A percentile compares a stretch with the other conserved stretches of the same genome.
These are phyloP conservation scores for Antigone vipio DNA, from an alignment of 2,113 vertebrate species.

Conservation along the genomic window DNA sequence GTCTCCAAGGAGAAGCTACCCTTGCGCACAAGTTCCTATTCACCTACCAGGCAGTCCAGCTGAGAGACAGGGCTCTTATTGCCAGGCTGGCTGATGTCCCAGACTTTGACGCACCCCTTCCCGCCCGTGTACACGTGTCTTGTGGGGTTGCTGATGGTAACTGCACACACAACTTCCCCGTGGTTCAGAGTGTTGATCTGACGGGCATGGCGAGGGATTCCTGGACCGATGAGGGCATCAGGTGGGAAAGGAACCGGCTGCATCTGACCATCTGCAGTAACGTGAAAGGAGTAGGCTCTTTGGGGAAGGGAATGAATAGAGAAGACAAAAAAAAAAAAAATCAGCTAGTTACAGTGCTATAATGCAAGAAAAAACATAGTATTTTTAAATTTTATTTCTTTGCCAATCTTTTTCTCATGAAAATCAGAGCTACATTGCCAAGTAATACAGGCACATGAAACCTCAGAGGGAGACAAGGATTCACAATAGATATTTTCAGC, in stretches of 20 bases:
- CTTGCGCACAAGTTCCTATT: background rate
- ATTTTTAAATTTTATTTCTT: background rate
- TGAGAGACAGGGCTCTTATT: slow-evolving; percentile 84
- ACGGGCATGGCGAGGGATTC: slow-evolving; percentile 82
- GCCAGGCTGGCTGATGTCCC: slow-evolving; percentile 82
- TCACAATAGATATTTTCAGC: background rate
- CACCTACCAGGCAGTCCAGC: slow-evolving; percentile 81
- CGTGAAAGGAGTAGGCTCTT: slow-evolving; percentile 85
- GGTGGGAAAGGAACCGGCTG: slow-evolving; percentile 85
- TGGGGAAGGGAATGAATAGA: background rate
- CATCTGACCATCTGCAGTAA: slow-evolving; percentile 85
- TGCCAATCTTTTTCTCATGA: background rate
- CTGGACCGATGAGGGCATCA: slow-evolving; percentile 83
- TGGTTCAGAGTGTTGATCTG: slow-evolving; percentile 86
- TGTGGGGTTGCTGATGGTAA: slow-evolving; percentile 82
- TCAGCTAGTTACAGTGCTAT: background rate
- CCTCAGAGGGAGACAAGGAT: background rate
- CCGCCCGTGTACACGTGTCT: slow-evolving; percentile 80
- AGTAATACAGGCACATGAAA: background rate
- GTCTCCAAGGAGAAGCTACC: slow-evolving; percentile 43
- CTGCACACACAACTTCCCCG: slow-evolving; percentile 81
- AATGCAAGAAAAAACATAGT: background rate
- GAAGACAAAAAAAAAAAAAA: background rate
- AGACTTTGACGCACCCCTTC: slow-evolving; percentile 82
- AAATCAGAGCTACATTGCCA: background rate